Base-by-base conservation (phyloP, 2,888 invertebrate genomes). In the Lottia scabra region DNA sequence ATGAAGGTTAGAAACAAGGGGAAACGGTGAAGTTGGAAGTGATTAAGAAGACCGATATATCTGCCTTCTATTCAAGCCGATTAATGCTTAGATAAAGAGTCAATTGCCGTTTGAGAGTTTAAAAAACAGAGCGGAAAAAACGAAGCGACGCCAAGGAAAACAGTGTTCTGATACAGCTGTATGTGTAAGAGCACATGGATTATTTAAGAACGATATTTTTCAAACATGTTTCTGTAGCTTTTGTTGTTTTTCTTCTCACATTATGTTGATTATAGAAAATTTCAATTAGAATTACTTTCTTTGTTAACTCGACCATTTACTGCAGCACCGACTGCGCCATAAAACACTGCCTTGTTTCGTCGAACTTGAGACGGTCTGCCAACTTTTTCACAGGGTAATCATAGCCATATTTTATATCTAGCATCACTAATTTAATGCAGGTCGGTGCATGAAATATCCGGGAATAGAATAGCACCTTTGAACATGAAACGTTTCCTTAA, bases 61-160 rank as follows among this genome's bases (percentile, higher is more conserved):
- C 56, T 56, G 56, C 23, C 56, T 56, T 19, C 56, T 56, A 56
- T 56, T 56, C 56, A 56, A 56, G 19, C 56, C 56, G 56, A 56
- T 56, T 56, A 23, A 56, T 56, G 23, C 56, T 23, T 23, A 56
- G 56, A 56, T 56, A 56, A 56, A 56, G 56, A 19, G 56, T 23
- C 56, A 56, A 56, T 56, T 56, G 56, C 56, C 56, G 56, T 56
- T 23, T 23, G 56, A 56, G 19, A 56, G 56, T 56, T 23, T 23
- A 56, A 56, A 56, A 56, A 56, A 56, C 56, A 56, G 19, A 56
- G 19, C 56, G 56, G 56, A 56, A 56, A 56, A 56, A 23, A 56
- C 19, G 23, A 56, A 56, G 19, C 19, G 23, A 23, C 56, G 56
- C 56, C 38, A 38, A 38, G 38, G 30, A 30, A 38, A 38, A 38